A percentile compares a stretch with the other conserved stretches of the same genome.
phyloP scores from a whole-genome alignment of 2,797 vertebrate genomes.

The Potorous gilbertii region DNA sequence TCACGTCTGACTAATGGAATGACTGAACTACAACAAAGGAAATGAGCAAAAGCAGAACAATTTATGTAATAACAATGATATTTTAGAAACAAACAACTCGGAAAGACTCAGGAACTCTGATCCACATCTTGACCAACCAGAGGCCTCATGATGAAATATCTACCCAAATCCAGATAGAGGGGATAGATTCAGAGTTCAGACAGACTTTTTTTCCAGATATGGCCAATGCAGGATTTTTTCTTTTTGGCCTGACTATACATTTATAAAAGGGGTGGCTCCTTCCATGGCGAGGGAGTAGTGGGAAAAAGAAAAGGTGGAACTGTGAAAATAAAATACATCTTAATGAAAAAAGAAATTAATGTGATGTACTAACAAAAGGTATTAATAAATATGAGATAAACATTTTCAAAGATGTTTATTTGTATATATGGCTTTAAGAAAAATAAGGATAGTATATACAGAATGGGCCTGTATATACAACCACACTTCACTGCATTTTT shows the following conservation, averaged over 20 bases:
- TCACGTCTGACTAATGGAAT: not conserved
- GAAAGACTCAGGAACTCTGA: not conserved
- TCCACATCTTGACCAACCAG: not conserved
- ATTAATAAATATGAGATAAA: not conserved
- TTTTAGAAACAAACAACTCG: not conserved
- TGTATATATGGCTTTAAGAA: not conserved
- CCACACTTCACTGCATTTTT: slow-evolving; percentile 50
- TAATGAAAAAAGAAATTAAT: not conserved
- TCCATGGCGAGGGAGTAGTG: not conserved
- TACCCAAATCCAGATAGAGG: not conserved
- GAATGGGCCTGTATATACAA: slow-evolving; percentile 37
- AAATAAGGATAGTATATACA: slow-evolving; percentile 3
- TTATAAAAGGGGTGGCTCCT: not conserved
- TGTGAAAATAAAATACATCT: not conserved
- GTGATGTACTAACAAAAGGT: not conserved
- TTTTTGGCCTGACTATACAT: not conserved
- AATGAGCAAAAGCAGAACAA: not conserved
- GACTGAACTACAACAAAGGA: not conserved
- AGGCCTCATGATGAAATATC: not conserved
- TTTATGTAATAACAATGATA: not conserved
- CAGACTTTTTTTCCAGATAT: not conserved
- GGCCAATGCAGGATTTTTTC: not conserved
- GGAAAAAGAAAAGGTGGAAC: not conserved
- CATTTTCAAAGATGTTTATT: not conserved
- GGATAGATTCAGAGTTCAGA: not conserved